A percentile compares a stretch with the other conserved stretches of the same genome.
Conservation (phyloP, 2,888 invertebrate genomes). For the Microplitis deprimator region DNA sequence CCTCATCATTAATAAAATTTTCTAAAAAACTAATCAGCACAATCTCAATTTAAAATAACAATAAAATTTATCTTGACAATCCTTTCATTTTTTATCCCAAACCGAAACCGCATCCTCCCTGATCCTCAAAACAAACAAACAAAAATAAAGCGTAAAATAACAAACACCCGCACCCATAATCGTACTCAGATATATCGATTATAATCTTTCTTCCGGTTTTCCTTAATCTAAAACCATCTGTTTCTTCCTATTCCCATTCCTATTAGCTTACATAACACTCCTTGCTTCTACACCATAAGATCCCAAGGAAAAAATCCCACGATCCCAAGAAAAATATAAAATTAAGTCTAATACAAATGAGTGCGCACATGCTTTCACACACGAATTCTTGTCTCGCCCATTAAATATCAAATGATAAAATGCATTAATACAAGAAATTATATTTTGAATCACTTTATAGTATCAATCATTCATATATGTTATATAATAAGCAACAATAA, state of each 20-base stretch:
- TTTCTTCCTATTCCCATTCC: not conserved
- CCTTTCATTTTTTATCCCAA: not conserved
- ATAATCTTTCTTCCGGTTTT: not conserved
- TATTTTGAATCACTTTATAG: too few relatives aligned
- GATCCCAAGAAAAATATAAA: conserved; percentile 56
- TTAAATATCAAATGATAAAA: not conserved
- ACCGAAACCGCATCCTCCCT: not conserved
- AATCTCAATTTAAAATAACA: not conserved
- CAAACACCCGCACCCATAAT: not conserved
- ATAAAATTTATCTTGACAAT: not conserved
- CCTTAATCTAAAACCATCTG: not conserved
- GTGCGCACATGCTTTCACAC: conserved; percentile 27
- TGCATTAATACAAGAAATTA: too few relatives aligned
- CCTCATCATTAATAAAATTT: not conserved
- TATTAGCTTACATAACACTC: not conserved
- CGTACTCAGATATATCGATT: not conserved
- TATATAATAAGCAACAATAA: not conserved
- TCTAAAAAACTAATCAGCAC: not conserved
- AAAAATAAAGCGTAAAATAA: not conserved
- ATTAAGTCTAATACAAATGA: conserved; percentile 55
- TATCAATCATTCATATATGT: not conserved
- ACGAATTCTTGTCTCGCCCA: not conserved
- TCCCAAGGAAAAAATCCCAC: not conserved
- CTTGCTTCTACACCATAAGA: not conserved
- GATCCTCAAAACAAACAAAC: not conserved